Base-by-base conservation (phyloP, 2,113 vertebrate genomes). In the Romanogobio albipinnatus region DNA sequence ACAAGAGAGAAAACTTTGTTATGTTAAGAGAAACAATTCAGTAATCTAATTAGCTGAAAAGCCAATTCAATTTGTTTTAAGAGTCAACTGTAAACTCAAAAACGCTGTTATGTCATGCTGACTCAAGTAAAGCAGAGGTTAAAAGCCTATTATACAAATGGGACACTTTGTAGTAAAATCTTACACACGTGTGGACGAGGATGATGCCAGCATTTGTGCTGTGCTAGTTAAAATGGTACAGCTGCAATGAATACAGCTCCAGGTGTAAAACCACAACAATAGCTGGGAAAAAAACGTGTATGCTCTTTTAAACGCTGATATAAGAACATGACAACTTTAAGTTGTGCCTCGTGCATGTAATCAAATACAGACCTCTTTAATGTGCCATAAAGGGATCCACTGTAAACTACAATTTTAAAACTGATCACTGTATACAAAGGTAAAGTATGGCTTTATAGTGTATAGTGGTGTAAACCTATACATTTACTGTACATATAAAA, bases 1-100 rank as follows among this genome's bases (percentile, higher is more conserved):
- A 80, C 2, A 62, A 62, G 13, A 47, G n/a, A 64, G 8, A 49
- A 13, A 7, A 64, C 11, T 3, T 24, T 1, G 45, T 43, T 33
- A 24, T 78, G 56, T 24, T 24, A 5, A 76, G 24, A 85, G 29
- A 62, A 24, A 82, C 76, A 86, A 87, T 81, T 86, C 56, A 39
- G 64, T 4, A 88, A 11, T 2, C 68, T 45, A 71, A 66, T 88
- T 76, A 76, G 80, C 47, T 84, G 71, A 26, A 22, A 36, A 26
- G 62, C 17, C 14, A 26, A 70, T 61, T 81, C 70, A 84, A 75
- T 88, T 89, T 88, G 89, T 62, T 86, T 56, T 58, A 26, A 53
- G 22, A 64, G 83, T 77, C 24, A 39, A 47, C 2, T 83, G 76
- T 82, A 82, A 53, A 71, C 47, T 71, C 43, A 22, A 59, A 76